Conservation (phyloP, 2,888 invertebrate species). For the Drosophila imparisetae region DNA sequence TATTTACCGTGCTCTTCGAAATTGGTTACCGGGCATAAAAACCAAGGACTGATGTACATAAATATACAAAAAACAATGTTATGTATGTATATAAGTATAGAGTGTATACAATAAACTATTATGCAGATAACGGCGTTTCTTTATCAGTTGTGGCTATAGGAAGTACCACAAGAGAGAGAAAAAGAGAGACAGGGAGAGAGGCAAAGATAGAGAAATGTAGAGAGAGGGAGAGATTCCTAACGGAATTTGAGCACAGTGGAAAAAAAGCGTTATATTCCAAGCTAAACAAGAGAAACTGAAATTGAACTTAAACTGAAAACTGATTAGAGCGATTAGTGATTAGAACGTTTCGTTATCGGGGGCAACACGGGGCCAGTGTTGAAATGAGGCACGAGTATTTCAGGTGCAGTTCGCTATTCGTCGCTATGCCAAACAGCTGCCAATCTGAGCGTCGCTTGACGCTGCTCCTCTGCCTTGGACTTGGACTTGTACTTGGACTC, state of each 20-base stretch:
- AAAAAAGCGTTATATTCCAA: neutral
- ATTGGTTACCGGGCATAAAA: neutral
- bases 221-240: neutral
- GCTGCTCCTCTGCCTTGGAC: constrained; percentile 6
- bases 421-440: constrained; percentile 51
- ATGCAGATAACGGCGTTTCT: neutral
- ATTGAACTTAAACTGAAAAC: neutral
- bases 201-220: neutral
- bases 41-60: neutral
- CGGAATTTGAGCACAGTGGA: neutral
- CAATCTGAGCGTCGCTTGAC: constrained; percentile 5
- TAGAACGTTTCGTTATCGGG: constrained; percentile 1
- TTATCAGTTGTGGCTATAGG: neutral
- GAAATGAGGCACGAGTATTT: constrained; percentile 12
- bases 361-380: neutral
- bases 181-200: neutral
- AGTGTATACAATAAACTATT: neutral
- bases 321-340: constrained; percentile 18
- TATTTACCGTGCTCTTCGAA: neutral
- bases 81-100: neutral
- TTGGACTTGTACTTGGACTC: constrained; percentile 12
- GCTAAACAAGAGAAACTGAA: neutral
- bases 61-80: neutral
- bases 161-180: neutral
- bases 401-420: constrained; percentile 32